A percentile compares a stretch with the other conserved stretches of the same genome.
These are phyloP conservation scores for Drosophila eohydei DNA, from an alignment of 2,888 invertebrate genomes.

Conservation along the genomic window DNA sequence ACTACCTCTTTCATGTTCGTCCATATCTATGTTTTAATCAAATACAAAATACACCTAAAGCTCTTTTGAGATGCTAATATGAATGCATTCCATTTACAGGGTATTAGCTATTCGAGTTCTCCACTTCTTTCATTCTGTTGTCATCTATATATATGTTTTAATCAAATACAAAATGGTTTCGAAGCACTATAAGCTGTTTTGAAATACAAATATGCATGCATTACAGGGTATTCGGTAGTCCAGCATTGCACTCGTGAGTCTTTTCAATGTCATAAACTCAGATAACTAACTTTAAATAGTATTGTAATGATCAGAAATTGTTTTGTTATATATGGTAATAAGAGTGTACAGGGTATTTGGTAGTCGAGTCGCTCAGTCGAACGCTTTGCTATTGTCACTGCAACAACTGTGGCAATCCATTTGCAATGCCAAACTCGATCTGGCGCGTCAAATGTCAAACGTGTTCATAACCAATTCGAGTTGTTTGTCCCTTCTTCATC, in stretches of 20 bases:
- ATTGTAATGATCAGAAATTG: neutral
- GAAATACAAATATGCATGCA: neutral
- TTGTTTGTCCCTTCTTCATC: constrained; percentile 17
- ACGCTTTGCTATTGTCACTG: constrained; percentile 32
- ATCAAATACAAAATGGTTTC: neutral
- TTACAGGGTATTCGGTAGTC: constrained; percentile 3
- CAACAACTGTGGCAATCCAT: constrained; percentile 37
- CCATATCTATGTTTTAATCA: too few species aligned
- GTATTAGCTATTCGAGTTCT: neutral
- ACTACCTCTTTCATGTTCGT: too few species aligned
- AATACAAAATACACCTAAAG: too few species aligned
- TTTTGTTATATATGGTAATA: too few species aligned
- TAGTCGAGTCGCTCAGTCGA: neutral
- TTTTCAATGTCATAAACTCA: neutral
- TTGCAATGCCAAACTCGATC: constrained; percentile 37
- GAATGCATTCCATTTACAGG: neutral
- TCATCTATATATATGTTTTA: neutral
- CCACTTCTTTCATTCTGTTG: neutral
- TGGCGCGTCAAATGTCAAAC: constrained; percentile 52
- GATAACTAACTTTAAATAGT: neutral
- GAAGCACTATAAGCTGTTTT: neutral
- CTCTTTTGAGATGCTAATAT: too few species aligned
- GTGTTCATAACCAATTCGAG: constrained; percentile 43
- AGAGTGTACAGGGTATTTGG: neutral
- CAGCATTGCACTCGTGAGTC: neutral